Evolutionary conservation across 2,797 vertebrate species (phyloP), one percentile per base, ranked within the genome.

Genomic region (Australoheros facetus): DNA sequence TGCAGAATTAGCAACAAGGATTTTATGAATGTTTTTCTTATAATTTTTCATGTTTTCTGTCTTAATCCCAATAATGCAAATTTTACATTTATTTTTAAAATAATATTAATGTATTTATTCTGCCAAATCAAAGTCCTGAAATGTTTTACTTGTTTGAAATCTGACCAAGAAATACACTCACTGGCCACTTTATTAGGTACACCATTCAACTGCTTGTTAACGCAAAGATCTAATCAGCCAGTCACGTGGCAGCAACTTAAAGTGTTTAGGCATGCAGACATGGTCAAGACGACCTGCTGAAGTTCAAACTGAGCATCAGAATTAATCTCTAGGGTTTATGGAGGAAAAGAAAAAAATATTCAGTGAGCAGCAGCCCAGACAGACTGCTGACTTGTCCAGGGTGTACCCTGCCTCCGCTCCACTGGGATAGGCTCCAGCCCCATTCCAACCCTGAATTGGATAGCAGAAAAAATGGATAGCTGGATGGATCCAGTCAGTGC

Each of bases 61-160:
- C 0, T 7, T 1, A 0, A 48, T 26, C 16, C 42, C 17, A 30
- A 51, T 3, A 13, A 30, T 30, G 26, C 19, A n/a, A 1, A 69
- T 13, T 51, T 69, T 32, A 69, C 30, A 53, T 14, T 45, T 11
- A 53, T 32, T 69, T 32, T 56, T 69, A n/a, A 51, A n/a, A 30
- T 69, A 12, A 30, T 51, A 48, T 11, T 51, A 64, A 45, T 64
- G 32, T 69, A 51, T 51, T 69, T 51, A 69, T 51, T 48, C 51
- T 30, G 21, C 9, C 42, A 51, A 51, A 69, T 69, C 64, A 30
- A 30, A 51, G 48, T 11, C 6, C 16, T 48, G 16, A 66, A 48
- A 66, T 66, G 42, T 19, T 66, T 66, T 66, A 19, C 37, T 48
- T 45, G 42, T 64, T 45, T 64, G 14, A 64, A 7, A 66, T 64